phyloP scores from a whole-genome alignment of 1,140 invertebrate species.

The Eumaeus atala region DNA sequence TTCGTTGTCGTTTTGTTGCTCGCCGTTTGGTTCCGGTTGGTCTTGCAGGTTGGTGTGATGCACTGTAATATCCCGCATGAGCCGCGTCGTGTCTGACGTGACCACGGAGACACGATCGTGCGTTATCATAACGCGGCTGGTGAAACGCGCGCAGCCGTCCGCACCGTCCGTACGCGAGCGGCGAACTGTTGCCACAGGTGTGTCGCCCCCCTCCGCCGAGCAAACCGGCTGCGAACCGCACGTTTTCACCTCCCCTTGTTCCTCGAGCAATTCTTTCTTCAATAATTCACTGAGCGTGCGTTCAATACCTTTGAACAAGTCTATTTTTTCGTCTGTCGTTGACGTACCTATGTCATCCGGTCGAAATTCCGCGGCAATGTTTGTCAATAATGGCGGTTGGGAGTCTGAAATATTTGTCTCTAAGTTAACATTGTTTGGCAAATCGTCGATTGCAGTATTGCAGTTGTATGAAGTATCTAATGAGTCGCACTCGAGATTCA shows the following conservation, averaged over 20 bases:
- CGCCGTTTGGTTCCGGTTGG: constrained; percentile 52
- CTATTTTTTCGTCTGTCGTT: constrained; percentile 55
- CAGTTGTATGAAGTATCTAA: constrained; percentile 47
- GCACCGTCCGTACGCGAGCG: constrained; percentile 69
- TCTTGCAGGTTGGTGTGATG: constrained; percentile 74
- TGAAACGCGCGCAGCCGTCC: constrained; percentile 81
- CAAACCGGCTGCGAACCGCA: constrained; percentile 69
- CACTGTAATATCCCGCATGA: constrained; percentile 77
- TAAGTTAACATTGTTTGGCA: constrained; percentile 24
- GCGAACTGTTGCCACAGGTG: constrained; percentile 70
- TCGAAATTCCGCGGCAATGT: constrained; percentile 39
- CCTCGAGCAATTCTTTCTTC: constrained; percentile 71
- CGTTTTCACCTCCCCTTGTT: constrained; percentile 65
- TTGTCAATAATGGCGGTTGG: constrained; percentile 13
- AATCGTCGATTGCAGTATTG: constrained; percentile 52
- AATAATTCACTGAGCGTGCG: constrained; percentile 72
- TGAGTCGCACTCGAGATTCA: constrained; percentile 56
- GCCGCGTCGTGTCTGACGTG: constrained; percentile 81
- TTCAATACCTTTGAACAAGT: constrained; percentile 73
- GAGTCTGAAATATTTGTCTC: constrained; percentile 2
- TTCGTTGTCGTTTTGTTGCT: constrained; percentile 55
- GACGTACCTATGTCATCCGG: constrained; percentile 32
- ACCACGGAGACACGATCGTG: constrained; percentile 83
- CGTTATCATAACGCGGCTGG: constrained; percentile 91
- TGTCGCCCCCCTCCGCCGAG: constrained; percentile 66